Evolutionary conservation across 2,888 invertebrate species (phyloP), one percentile per base, ranked within the genome.

Genomic region (Cephus spinipes): DNA sequence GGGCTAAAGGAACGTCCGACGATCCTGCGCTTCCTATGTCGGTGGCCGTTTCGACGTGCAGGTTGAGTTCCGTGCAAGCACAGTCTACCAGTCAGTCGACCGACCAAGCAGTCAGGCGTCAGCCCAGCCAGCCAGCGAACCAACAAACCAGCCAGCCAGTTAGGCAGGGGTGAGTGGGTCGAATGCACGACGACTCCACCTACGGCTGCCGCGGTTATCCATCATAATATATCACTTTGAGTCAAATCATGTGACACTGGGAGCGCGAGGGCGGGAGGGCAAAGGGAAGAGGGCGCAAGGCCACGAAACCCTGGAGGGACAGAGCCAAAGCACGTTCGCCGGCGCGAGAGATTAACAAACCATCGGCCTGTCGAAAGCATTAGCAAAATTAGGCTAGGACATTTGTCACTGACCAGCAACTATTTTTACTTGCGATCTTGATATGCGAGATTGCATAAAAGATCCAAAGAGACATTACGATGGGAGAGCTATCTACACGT

Each of bases 181-280:
- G 71, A 71, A 32, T 33, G 71, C 31, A 31, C 71, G 71, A 31
- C 31, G 33, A 32, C 71, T 32, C 31, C 33, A 71, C 71, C 71
- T 71, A 71, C 71, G 71, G 71, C 55, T 68, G 34, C 68, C 79
- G 74, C 79, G 80, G 78, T 81, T 83, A 83, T 83, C 82, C 81
- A 79, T 81, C 82, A 79, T 80, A 79, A 83, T 82, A 80, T 77
- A 83, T 82, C 80, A 81, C 78, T 78, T 69, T 68, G 76, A 81
- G 80, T 79, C 75, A 77, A 80, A 79, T 77, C 74, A 73, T 76
- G 77, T 31, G 75, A 68, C 55, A 23, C 9, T 55, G 75, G 35
- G 30, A 69, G 55, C 74, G 77, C 40, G 40, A 30, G 74, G 33
- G 31, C 15, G 12, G 32, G 35, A 32, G 31, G 71, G 32, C 71